These are phyloP conservation scores for Chlorocebus sabaeus DNA, from an alignment of 2,113 vertebrate genomes.

Conservation along the genomic window DNA sequence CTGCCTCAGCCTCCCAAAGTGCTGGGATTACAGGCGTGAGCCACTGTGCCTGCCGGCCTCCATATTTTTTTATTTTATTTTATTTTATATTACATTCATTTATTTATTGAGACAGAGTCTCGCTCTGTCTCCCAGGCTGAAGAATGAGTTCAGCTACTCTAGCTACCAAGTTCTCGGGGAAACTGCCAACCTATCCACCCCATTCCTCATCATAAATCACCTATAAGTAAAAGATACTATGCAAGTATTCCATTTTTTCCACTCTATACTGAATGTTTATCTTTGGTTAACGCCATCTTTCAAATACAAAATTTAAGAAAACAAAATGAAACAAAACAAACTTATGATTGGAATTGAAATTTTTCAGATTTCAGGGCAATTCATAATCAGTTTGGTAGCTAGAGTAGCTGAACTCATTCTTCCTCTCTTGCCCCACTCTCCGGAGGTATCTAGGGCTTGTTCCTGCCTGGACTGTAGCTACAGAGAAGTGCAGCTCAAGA, in stretches of 20 bases:
- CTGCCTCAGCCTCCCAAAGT: too few relatives aligned
- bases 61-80: too few relatives aligned
- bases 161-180: neutral
- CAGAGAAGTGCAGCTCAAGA: neutral
- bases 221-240: neutral
- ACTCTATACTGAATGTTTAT: neutral
- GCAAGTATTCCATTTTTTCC: neutral
- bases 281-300: neutral
- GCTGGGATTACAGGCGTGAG: neutral
- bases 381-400: neutral
- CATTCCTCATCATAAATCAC: neutral
- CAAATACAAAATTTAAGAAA: neutral
- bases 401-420: neutral
- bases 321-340: neutral
- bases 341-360: neutral
- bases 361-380: slow-evolving; percentile 32
- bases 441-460: neutral
- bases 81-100: too few relatives aligned
- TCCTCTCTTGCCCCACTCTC: neutral
- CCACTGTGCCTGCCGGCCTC: neutral
- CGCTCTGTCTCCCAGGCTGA: too few relatives aligned
- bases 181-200: neutral
- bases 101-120: too few relatives aligned
- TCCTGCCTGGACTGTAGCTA: neutral
- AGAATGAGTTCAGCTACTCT: too few relatives aligned